phyloP scores from a whole-genome alignment of 2,888 invertebrate genomes.

The Ischnura elegans region DNA sequence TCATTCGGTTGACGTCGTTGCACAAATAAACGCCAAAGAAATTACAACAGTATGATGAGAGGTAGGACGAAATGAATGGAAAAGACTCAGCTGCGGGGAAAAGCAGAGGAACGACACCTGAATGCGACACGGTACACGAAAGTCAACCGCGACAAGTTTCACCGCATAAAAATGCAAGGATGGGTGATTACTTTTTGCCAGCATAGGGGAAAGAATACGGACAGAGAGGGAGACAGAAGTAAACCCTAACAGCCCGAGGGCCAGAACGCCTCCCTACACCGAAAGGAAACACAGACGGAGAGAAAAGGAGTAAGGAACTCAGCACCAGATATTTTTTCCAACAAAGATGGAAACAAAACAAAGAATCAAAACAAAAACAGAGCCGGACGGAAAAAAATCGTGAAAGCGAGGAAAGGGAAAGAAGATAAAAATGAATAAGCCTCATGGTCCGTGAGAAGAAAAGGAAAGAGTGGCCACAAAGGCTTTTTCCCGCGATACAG shows the following conservation, averaged over 20 bases:
- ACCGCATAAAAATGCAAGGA: not conserved
- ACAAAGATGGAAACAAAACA: not conserved
- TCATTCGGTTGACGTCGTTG: too few species aligned
- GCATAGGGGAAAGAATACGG: not conserved
- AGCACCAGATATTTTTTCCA: not conserved
- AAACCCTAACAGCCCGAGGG: not conserved
- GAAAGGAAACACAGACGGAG: not conserved
- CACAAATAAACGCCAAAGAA: too few species aligned
- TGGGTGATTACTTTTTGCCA: not conserved
- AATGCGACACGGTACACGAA: not conserved
- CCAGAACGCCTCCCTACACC: not conserved
- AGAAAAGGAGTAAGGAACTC: not conserved
- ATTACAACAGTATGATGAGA: too few species aligned
- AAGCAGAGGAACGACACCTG: not conserved
- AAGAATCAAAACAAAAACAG: slow-evolving; percentile 25
- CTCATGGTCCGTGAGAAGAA: not conserved
- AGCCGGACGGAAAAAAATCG: not conserved
- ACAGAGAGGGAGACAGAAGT: not conserved
- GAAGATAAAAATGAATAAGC: not conserved
- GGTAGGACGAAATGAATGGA: not conserved
- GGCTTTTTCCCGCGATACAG: not conserved
- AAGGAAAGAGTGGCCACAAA: slow-evolving; percentile 4
- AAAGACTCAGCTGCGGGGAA: not conserved
- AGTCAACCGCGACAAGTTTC: not conserved
- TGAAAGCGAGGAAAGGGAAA: not conserved